A percentile compares a stretch with the other conserved stretches of the same genome.
Evolutionary conservation across 2,797 vertebrate genomes (phyloP).

Genomic region (Cynodonichthys magdalenae): DNA sequence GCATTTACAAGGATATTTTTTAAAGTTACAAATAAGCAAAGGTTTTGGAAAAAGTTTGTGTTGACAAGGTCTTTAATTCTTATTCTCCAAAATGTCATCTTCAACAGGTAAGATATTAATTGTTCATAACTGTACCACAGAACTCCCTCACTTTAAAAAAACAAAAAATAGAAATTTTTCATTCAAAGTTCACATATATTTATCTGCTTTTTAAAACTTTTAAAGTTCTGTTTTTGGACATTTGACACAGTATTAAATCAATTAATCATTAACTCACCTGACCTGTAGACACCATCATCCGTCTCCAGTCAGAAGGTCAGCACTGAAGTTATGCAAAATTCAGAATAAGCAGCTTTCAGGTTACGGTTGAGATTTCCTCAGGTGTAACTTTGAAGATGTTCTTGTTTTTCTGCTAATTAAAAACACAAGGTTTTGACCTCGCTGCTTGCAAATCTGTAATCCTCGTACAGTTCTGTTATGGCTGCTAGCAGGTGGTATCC

Average conservation of each 20-base stretch:
- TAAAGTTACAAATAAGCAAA: no score
- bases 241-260: background rate
- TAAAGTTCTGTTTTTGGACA: no score
- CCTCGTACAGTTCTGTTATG: background rate
- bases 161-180: no score
- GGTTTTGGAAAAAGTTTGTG: no score
- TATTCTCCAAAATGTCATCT: no score
- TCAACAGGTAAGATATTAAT: no score
- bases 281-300: background rate
- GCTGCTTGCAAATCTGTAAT: background rate
- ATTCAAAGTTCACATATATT: no score
- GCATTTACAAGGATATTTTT: no score
- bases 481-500: constrained; percentile 51
- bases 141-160: no score
- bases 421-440: background rate
- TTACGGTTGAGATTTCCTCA: background rate
- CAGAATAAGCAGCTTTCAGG: background rate
- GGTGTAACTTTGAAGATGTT: background rate
- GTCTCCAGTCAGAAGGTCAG: background rate
- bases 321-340: background rate
- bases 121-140: no score
- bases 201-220: no score
- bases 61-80: no score
- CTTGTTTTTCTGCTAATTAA: background rate
- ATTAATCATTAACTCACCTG: background rate